Conservation (phyloP, 92 coral and sea anemone genomes). For the Desmophyllum pertusum region DNA sequence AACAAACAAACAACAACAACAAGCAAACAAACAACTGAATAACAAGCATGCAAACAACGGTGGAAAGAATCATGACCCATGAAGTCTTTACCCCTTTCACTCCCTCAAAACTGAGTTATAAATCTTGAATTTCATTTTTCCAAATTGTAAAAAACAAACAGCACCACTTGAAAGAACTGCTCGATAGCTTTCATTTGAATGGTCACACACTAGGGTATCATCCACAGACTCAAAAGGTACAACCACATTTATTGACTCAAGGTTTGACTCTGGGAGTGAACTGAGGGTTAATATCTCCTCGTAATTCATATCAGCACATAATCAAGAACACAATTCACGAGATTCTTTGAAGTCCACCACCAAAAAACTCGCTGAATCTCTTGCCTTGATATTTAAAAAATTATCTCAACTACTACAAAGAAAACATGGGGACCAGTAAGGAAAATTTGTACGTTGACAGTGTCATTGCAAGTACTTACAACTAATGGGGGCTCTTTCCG, state of each 20-base stretch:
- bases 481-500: constrained; percentile 29
- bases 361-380: no score
- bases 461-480: neutral
- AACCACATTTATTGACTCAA: no score
- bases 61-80: no score
- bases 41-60: neutral
- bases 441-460: neutral
- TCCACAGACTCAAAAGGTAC: no score
- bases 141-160: no score
- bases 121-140: no score
- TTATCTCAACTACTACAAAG: no score
- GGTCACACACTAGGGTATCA: neutral
- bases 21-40: neutral
- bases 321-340: no score
- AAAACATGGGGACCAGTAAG: neutral
- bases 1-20: neutral
- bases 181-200: neutral
- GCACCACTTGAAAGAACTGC: neutral
- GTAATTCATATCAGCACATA: neutral
- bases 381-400: neutral
- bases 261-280: no score
- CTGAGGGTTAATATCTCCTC: neutral
- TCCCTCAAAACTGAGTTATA: no score
- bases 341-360: no score
- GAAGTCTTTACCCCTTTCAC: no score